Evolutionary conservation across 1,140 invertebrate genomes (phyloP).

Genomic region (Bombus huntii): DNA sequence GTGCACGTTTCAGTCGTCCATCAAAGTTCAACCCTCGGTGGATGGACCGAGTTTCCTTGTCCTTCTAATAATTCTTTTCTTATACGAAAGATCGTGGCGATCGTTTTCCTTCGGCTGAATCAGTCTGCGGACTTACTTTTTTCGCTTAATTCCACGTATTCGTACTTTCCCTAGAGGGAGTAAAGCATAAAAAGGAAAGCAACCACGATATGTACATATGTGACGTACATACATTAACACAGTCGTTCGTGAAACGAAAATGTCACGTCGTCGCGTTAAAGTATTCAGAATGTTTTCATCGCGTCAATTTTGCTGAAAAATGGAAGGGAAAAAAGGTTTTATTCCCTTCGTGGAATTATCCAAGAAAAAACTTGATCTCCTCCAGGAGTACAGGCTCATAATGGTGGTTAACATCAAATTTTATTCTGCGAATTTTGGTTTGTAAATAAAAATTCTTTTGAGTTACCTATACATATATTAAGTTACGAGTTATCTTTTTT

Average conservation of each 20-base stretch:
- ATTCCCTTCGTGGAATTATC: too few species aligned
- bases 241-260: background rate
- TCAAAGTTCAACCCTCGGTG: background rate
- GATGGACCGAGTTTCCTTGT: background rate
- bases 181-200: background rate
- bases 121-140: background rate
- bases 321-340: background rate
- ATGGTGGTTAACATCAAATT: slow-evolving; percentile 11
- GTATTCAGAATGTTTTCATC: background rate
- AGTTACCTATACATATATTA: too few species aligned
- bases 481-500: too few species aligned
- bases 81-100: background rate
- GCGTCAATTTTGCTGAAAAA: background rate
- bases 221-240: background rate
- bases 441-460: too few species aligned
- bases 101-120: background rate
- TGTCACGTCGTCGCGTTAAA: background rate
- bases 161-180: background rate
- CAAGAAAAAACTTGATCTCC: background rate
- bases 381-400: background rate
- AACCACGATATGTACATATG: background rate
- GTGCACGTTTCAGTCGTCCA: background rate
- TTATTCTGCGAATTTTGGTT: background rate
- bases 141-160: background rate
- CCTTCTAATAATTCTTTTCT: background rate